Percentiles rank a stretch among this genome's conserved stretches.
phyloP scores from a whole-genome alignment of 2,113 vertebrate genomes.

The Dendrocopos noguchii region DNA sequence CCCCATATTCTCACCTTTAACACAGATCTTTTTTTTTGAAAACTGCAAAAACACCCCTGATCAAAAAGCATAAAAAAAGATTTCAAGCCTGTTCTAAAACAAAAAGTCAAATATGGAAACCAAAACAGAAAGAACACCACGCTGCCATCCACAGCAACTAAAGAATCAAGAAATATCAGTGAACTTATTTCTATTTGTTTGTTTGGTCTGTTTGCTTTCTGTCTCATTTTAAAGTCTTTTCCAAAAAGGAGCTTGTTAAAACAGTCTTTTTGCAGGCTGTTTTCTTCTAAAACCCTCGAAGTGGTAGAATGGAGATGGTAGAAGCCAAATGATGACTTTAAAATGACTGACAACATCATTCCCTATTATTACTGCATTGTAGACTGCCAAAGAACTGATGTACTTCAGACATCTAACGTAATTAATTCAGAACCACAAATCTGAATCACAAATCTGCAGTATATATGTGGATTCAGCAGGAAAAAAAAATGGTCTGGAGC shows the following conservation, averaged over 20 bases:
- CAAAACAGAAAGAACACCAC: not conserved
- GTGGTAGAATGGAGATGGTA: slow-evolving; percentile 64
- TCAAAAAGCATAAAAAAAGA: not conserved
- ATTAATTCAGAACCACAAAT: slow-evolving; percentile 78
- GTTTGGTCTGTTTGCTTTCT: not conserved
- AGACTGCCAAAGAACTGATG: slow-evolving; percentile 75
- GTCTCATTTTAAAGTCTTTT: slow-evolving; percentile 50
- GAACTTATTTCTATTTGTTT: slow-evolving; percentile 50
- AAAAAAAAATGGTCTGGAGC: slow-evolving; percentile 62
- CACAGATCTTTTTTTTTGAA: not conserved
- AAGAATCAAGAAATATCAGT: slow-evolving; percentile 31
- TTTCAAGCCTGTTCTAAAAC: not conserved
- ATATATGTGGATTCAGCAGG: slow-evolving; percentile 71
- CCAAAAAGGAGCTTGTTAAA: slow-evolving; percentile 56
- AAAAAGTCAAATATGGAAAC: not conserved
- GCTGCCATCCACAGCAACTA: not conserved
- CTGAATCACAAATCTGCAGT: slow-evolving; percentile 74
- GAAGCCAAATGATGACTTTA: slow-evolving; percentile 66
- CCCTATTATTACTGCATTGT: slow-evolving; percentile 72
- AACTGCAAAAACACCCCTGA: not conserved
- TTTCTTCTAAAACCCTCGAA: slow-evolving; percentile 37
- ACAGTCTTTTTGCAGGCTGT: slow-evolving; percentile 27
- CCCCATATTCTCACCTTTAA: not conserved
- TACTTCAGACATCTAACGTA: slow-evolving; percentile 73
- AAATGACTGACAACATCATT: slow-evolving; percentile 79